Evolutionary conservation across 2,888 invertebrate species (phyloP).

Genomic region (Drosophila anomalata): DNA sequence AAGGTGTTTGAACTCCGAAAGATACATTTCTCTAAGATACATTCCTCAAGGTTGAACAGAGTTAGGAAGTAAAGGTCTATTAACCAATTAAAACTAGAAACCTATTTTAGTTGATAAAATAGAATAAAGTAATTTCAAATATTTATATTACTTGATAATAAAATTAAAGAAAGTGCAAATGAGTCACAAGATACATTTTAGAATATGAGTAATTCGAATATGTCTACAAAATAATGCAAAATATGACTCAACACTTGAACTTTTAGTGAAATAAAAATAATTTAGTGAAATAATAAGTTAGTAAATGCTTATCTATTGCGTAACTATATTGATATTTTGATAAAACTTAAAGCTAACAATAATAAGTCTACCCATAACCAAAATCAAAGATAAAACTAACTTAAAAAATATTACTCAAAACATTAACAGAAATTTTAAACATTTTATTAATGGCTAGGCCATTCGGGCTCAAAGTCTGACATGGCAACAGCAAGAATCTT

Average conservation of each 20-base stretch:
- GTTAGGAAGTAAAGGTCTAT: neutral
- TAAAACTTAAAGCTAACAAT: no score
- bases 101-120: neutral
- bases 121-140: no score
- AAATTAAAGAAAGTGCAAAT: neutral
- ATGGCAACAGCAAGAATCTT: slow-evolving; percentile 7
- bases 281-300: no score
- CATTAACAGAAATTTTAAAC: no score
- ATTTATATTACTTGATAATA: no score
- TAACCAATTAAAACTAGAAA: no score
- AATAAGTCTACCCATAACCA: no score
- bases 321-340: no score
- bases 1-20: neutral
- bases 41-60: neutral
- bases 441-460: neutral
- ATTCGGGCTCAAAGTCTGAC: neutral
- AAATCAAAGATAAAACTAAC: no score
- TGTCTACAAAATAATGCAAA: neutral
- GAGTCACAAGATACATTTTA: neutral
- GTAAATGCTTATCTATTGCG: no score
- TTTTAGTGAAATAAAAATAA: neutral
- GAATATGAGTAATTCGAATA: neutral
- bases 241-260: neutral
- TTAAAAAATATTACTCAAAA: no score
- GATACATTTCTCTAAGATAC: neutral